Conservation (phyloP, 2,888 invertebrate genomes). For the Julus scanicus region DNA sequence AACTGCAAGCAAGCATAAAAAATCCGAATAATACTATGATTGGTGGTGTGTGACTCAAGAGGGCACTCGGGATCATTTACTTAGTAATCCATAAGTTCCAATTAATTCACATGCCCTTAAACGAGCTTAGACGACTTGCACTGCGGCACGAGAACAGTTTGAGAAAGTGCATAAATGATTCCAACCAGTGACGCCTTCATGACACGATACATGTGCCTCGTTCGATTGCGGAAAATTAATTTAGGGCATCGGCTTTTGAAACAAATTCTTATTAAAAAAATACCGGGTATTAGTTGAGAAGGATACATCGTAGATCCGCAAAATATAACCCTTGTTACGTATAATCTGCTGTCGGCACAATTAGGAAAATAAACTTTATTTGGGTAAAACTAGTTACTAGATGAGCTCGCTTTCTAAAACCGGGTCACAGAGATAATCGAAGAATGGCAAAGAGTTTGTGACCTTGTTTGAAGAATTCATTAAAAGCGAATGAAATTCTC, state of each 20-base stretch:
- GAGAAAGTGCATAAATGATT: too few relatives aligned
- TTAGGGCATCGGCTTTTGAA: neutral
- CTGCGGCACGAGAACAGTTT: too few relatives aligned
- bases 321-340: constrained; percentile 11
- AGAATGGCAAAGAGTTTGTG: neutral
- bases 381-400: constrained; percentile 8
- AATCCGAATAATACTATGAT: too few relatives aligned
- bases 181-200: too few relatives aligned
- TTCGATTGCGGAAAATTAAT: neutral
- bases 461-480: neutral
- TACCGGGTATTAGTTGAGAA: neutral
- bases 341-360: neutral
- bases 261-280: neutral
- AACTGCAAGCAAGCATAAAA: too few relatives aligned
- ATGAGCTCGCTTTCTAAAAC: neutral
- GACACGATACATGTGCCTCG: too few relatives aligned
- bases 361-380: constrained; percentile 27
- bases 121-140: too few relatives aligned
- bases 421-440: neutral
- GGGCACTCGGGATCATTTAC: too few relatives aligned
- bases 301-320: neutral
- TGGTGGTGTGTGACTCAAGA: too few relatives aligned
- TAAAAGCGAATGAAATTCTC: constrained; percentile 3
- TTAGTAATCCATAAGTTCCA: too few relatives aligned
- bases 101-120: too few relatives aligned